Conservation (phyloP, 2,888 invertebrate species). For the Acrobasis suavella region DNA sequence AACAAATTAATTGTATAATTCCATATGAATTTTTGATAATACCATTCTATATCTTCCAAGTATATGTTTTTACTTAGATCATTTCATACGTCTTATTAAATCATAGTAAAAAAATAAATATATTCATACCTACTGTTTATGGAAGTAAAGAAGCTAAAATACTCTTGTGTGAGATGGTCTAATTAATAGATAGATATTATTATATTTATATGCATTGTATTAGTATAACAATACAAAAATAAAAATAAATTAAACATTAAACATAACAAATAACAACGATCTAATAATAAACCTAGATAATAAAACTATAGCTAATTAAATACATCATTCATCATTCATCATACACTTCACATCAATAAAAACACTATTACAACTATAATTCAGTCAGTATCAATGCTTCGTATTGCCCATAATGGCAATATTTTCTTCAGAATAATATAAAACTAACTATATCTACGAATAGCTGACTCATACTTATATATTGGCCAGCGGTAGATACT, state of each 20-base stretch:
- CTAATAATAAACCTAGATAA: constrained; percentile 7
- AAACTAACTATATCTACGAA: no score
- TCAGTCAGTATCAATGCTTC: background rate
- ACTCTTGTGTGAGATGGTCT: background rate
- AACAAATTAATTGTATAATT: no score
- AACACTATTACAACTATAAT: background rate
- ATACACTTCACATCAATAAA: constrained; percentile 4
- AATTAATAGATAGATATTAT: background rate
- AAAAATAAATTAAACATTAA: background rate
- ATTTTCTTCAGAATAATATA: background rate
- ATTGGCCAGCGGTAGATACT: no score
- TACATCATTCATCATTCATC: constrained; percentile 8
- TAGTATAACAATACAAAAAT: background rate
- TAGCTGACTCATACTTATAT: no score
- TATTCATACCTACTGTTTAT: background rate
- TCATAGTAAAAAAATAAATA: background rate
- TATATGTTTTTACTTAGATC: constrained; percentile 1
- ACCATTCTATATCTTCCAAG: background rate
- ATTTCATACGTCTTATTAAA: background rate
- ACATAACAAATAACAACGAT: background rate
- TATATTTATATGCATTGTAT: background rate
- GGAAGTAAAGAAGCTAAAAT: background rate
- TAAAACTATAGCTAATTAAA: background rate
- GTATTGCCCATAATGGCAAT: background rate
- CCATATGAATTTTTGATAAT: background rate